phyloP scores from a whole-genome alignment of 35 echinoderm and acorn worm species.

The Apostichopus parvimensis region DNA sequence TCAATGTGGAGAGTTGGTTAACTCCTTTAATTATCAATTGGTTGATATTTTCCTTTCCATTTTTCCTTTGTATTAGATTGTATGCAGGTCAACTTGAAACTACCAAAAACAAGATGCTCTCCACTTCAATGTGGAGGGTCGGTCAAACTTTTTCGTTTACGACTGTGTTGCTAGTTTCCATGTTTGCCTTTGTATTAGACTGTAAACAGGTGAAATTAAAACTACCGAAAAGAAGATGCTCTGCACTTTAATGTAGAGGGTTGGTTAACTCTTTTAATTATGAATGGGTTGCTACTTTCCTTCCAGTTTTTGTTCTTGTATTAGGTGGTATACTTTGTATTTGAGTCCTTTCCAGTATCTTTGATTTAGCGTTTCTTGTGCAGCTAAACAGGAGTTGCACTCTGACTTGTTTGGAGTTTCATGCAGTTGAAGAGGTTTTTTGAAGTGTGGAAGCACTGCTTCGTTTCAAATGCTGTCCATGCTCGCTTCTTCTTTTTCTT shows the following conservation, averaged over 20 bases:
- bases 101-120: no score
- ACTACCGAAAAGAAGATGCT: background rate
- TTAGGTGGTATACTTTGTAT: conserved; percentile 40
- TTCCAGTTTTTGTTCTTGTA: background rate
- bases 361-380: background rate
- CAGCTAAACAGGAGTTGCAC: background rate
- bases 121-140: no score
- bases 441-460: background rate
- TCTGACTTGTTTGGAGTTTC: background rate
- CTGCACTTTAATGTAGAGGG: background rate
- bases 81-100: no score
- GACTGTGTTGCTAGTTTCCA: no score
- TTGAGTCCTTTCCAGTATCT: conserved; percentile 36
- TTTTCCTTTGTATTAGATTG: no score
- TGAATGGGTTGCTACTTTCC: conserved; percentile 3
- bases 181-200: no score
- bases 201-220: no score
- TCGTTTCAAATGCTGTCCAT: background rate
- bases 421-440: background rate
- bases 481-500: background rate
- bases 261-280: background rate
- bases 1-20: no score
- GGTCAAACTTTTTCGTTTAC: no score
- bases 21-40: no score
- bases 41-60: no score